phyloP scores from a whole-genome alignment of 2,888 invertebrate genomes.

The Conomelus anceps region DNA sequence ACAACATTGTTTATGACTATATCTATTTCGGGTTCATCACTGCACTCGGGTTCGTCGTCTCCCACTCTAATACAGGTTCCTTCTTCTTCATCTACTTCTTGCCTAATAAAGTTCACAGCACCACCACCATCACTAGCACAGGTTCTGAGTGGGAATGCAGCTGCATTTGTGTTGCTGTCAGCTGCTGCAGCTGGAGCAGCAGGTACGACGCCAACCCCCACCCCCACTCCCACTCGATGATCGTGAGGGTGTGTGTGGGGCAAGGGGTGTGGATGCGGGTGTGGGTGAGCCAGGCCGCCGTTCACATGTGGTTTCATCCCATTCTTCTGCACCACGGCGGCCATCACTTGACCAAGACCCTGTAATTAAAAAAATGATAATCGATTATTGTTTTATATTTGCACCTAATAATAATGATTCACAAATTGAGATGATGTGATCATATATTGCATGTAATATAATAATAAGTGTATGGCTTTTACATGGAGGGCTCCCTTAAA shows the following conservation, averaged over 20 bases:
- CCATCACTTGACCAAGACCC: constrained; percentile 48
- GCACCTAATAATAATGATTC: no score
- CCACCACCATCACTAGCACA: not conserved
- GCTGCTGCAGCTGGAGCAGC: not conserved
- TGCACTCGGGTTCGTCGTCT: not conserved
- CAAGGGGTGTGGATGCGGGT: no score
- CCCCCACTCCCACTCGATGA: not conserved
- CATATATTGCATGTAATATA: no score
- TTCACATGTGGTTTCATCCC: constrained; percentile 69
- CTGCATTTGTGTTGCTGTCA: constrained; percentile 13
- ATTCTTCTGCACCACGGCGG: constrained; percentile 77
- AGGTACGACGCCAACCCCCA: not conserved
- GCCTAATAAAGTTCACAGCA: constrained; percentile 11
- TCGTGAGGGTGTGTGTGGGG: not conserved
- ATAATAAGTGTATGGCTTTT: no score
- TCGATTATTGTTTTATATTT: not conserved
- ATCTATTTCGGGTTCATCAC: constrained; percentile 73
- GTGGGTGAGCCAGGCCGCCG: constrained; percentile 46
- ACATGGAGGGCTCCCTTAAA: no score
- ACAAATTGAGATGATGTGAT: no score
- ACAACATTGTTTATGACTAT: constrained; percentile 97
- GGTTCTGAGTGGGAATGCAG: constrained; percentile 17
- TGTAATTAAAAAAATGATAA: not conserved
- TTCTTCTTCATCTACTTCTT: not conserved
- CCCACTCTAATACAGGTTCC: not conserved